Evolutionary conservation across 2,797 vertebrate genomes (phyloP).

Genomic region (Zenarchopterus dispar): DNA sequence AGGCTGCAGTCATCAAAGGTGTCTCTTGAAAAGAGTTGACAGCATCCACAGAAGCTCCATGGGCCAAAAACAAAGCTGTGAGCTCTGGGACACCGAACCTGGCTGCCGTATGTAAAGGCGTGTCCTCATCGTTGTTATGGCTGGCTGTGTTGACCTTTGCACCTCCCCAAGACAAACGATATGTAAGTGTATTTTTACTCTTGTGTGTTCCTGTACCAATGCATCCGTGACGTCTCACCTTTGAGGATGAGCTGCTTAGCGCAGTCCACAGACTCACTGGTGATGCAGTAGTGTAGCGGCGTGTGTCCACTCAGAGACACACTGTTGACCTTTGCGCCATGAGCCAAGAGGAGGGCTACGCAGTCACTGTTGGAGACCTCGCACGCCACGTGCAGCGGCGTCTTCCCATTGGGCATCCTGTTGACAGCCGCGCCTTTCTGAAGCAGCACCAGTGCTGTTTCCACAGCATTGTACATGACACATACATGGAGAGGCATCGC

Average conservation of each 20-base stretch:
- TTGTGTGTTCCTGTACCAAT: neutral
- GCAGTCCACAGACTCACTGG: constrained; percentile 85
- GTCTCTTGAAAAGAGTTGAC: constrained; percentile 88
- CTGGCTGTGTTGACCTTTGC: constrained; percentile 87
- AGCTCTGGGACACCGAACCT: constrained; percentile 90
- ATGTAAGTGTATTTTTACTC: neutral
- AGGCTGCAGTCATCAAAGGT: constrained; percentile 86
- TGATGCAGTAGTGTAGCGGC: constrained; percentile 90
- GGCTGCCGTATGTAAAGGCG: constrained; percentile 88
- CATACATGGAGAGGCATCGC: constrained; percentile 93
- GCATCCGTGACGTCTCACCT: constrained; percentile 78
- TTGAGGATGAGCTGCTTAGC: constrained; percentile 89
- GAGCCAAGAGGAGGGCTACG: constrained; percentile 86
- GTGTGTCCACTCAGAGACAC: constrained; percentile 91
- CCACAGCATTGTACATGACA: constrained; percentile 89
- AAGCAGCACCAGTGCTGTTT: constrained; percentile 87
- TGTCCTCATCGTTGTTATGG: constrained; percentile 88
- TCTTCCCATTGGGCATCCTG: constrained; percentile 93
- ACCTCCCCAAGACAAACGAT: constrained; percentile 71
- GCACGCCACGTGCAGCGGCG: constrained; percentile 93
- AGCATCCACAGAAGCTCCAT: constrained; percentile 86
- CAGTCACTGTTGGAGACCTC: constrained; percentile 85
- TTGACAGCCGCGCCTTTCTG: constrained; percentile 90
- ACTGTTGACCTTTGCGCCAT: constrained; percentile 87
- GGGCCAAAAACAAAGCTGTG: constrained; percentile 85